Base-by-base conservation (phyloP, 2,888 invertebrate genomes). In the Oligia fasciuncula region DNA sequence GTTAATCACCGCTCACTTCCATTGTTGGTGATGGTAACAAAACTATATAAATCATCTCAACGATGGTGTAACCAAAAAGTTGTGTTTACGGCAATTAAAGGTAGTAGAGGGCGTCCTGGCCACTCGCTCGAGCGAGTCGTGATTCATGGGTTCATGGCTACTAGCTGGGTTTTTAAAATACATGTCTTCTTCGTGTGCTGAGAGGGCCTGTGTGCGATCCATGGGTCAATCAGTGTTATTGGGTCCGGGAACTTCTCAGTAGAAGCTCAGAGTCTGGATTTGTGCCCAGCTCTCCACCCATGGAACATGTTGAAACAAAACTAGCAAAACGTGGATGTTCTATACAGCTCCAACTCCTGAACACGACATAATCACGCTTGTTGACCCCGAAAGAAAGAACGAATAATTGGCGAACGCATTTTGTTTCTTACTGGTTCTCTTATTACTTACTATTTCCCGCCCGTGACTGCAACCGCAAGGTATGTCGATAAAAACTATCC, bases 61-160 rank as follows among this genome's bases (percentile, higher is more conserved):
- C 81, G 67, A 83, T 90, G 62, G 90, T 88, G 73, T 19, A 88
- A 43, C 51, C 89, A 89, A 89, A 93, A 93, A 93, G 91, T 91
- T 91, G 89, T 92, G 91, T 93, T 94, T 93, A 91, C 91, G 83
- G 91, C 91, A 94, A 94, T 94, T 93, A 93, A 90, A 90, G 85
- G 88, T 91, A 88, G 86, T 91, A 88, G 86, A 87, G 87, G 88
- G 87, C 89, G 90, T 89, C 89, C 84, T 90, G 91, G 91, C 92
- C 93, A 93, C 89, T 92, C 90, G 87, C 84, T 87, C 88, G 86
- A 88, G 76, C 85, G 84, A 77, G 87, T 70, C 90, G 85, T 92
- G 92, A 93, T 92, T 89, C 87, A 93, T 88, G 73, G 82, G n/a
- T 88, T 88, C 81, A 69, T 43, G 23, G 17, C 51, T 63, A 46